phyloP scores from a whole-genome alignment of 2,888 invertebrate species.

The Ophion ellenae region DNA sequence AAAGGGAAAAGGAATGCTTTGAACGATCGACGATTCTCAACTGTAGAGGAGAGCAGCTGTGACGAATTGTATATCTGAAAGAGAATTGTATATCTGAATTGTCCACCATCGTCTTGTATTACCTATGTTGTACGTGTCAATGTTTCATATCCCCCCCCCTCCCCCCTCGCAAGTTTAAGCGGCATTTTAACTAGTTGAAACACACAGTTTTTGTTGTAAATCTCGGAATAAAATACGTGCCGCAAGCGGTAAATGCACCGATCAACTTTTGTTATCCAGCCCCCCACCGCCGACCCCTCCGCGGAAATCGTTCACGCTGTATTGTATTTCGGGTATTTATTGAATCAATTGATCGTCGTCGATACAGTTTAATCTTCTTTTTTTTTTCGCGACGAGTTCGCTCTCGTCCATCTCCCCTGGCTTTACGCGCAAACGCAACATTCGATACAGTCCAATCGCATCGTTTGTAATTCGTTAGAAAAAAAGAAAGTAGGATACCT shows the following conservation, averaged over 20 bases:
- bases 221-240: constrained; percentile 83
- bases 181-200: constrained; percentile 81
- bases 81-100: constrained; percentile 78
- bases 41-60: constrained; percentile 47
- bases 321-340: constrained; percentile 44
- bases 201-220: constrained; percentile 80
- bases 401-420: neutral
- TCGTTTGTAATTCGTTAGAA: neutral
- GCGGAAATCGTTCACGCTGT: constrained; percentile 23
- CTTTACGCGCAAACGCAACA: neutral
- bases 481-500: constrained; percentile 4
- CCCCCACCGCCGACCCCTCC: constrained; percentile 67
- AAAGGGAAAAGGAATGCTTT: constrained; percentile 48
- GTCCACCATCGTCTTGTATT: constrained; percentile 82
- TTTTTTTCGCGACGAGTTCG: constrained; percentile 8
- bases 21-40: constrained; percentile 50
- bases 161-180: constrained; percentile 76
- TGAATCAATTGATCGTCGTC: constrained; percentile 40
- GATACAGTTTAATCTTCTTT: constrained; percentile 17
- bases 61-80: constrained; percentile 69
- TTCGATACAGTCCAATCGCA: constrained; percentile 1
- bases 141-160: constrained; percentile 81
- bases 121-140: constrained; percentile 83
- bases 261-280: constrained; percentile 76
- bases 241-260: constrained; percentile 73